Base-by-base conservation (phyloP, 2,888 invertebrate genomes). In the Pseudeuparius sepicola region DNA sequence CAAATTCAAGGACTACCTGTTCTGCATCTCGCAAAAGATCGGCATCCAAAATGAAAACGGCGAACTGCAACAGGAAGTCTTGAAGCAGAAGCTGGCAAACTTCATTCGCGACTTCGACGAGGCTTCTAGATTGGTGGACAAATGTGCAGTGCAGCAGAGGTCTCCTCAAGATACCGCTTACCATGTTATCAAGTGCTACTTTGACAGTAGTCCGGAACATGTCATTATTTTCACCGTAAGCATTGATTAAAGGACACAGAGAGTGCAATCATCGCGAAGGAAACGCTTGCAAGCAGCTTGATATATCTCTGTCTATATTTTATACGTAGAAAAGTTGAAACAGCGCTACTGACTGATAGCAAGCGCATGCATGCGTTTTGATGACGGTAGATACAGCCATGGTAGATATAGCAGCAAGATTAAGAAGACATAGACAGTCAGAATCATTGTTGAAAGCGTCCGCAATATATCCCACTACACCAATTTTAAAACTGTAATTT, bases 31-130 rank as follows among this genome's bases (percentile, higher is more conserved):
- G 3, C 40, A 44, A 28, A 37, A 34, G 37, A n/a, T 36, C 14
- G 39, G 40, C 10, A 33, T 42, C 13, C 42, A 42, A 42, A 26
- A 40, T 17, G 35, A 34, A 11, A 31, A 32, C 14, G 44, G 44
- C 3, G 34, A 20, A 4, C 15, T 41, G 2, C 24, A 39, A 9
- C 28, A 26, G 15, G 38, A 38, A 5, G 30, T 38, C 10, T 18
- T 34, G 9, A 6, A 23, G 14, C 11, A 30, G 15, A 38, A 38
- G 24, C 7, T 40, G 5, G 28, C 17, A 6, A 29, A 28, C 13
- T 10, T 30, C 5, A 10, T 31, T 7, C 33, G 31, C 11, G 44
- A 42, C 16, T 18, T 25, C 11, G 36, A 13, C 4, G n/a, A 36
- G 5, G 12, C 34, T 6, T 11, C 13, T 4, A 32, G 36, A 33